Base-by-base conservation (phyloP, 1,140 invertebrate genomes). In the Laupala kohalensis region DNA sequence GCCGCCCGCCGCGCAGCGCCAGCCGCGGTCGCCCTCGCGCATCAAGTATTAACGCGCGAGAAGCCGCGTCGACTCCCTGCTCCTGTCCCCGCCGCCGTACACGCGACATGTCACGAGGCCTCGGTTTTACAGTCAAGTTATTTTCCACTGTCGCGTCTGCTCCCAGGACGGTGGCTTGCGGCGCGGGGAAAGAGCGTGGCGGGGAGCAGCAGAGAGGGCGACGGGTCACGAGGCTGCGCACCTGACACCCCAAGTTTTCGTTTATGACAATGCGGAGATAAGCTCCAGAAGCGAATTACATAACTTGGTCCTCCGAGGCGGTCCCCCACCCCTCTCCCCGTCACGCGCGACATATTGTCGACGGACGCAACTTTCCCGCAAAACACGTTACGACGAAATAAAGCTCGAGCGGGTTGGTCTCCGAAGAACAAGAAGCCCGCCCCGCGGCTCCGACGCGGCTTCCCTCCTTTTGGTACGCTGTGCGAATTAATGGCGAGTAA, bases 111-210 rank as follows among this genome's bases (percentile, higher is more conserved):
- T 70, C 69, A 25, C 12, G 19, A 70, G 30, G 69, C 37, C 25
- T 28, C 67, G 29, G 67, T 68, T 68, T 68, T 68, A 68, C 67
- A 30, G 25, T 4, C 67, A 68, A 68, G 67, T 68, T 68, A 68
- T 68, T 68, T 68, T 68, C 67, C 67, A 68, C 67, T 68, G 67
- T 68, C 67, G 67, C 67, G 25, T 68, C 67, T 26, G 67, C 30
- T 37, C 30, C 30, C 6, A 37, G 6, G 30, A 15, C 30, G 30
- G 30, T 15, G 30, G 30, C 30, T 6, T 37, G 6, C 6, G 30
- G 6, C 6, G 30, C 30, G 30, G 30, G 6, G 30, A 15, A 6
- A 15, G 6, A 6, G 30, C 30, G 30, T 6, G 64, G 64, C 24
- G 23, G 26, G n/a, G 5, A 25, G 64, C 12, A 24, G 64, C 24